phyloP scores from a whole-genome alignment of 2,113 vertebrate species.

The Microtus ochrogaster region DNA sequence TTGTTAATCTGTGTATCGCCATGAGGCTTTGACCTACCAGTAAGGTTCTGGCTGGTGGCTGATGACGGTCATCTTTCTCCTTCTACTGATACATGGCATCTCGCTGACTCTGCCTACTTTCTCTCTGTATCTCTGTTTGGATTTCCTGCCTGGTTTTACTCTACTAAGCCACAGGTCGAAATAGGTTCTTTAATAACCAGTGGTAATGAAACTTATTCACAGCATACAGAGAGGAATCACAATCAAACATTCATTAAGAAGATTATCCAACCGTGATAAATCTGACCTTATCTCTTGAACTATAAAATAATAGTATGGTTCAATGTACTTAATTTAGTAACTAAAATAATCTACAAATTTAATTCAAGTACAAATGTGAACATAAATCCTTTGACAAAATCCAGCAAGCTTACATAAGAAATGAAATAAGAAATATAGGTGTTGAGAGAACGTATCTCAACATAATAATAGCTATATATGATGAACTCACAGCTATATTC shows the following conservation, averaged over 20 bases:
- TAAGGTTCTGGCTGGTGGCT: too few relatives aligned
- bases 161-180: too few relatives aligned
- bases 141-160: too few relatives aligned
- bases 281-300: background rate
- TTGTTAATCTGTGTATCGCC: too few relatives aligned
- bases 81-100: too few relatives aligned
- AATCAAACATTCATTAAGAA: background rate
- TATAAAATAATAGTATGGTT: background rate
- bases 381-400: background rate
- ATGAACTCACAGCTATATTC: background rate
- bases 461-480: background rate
- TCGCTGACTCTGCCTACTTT: too few relatives aligned
- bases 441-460: background rate
- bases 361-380: background rate
- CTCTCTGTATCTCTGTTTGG: too few relatives aligned
- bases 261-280: background rate
- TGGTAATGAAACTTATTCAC: too few relatives aligned
- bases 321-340: background rate
- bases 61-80: too few relatives aligned
- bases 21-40: too few relatives aligned
- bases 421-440: background rate
- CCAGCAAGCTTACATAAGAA: background rate
- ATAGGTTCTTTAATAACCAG: too few relatives aligned
- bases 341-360: background rate
- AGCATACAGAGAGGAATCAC: too few relatives aligned